A percentile compares a stretch with the other conserved stretches of the same genome.
Conservation (phyloP, 2,113 vertebrate species). For the Piaya cayana region DNA sequence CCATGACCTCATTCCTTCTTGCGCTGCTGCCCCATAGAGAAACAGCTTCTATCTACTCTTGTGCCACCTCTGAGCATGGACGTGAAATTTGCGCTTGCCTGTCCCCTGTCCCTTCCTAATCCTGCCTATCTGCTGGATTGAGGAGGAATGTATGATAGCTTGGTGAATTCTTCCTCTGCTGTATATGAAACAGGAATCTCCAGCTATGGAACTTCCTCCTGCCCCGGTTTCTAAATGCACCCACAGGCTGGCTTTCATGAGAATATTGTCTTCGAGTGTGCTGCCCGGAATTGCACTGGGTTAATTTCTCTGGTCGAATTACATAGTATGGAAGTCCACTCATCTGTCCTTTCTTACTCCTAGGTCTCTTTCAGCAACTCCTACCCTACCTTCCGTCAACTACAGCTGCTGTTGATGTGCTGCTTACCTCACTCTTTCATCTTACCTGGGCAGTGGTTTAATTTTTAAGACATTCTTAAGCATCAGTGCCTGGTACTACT, state of each 20-base stretch:
- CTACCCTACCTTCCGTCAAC: neutral
- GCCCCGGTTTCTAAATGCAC: neutral
- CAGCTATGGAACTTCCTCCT: neutral
- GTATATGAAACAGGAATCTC: neutral
- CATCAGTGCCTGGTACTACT: neutral
- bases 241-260: neutral
- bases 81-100: neutral
- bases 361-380: neutral
- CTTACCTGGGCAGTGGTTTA: neutral
- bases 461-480: neutral
- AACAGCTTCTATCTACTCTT: neutral
- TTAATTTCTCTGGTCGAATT: neutral
- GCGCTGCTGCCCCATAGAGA: neutral
- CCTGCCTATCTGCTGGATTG: neutral
- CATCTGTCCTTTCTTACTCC: neutral
- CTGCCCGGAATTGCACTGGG: neutral
- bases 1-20: neutral
- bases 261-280: neutral
- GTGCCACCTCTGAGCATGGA: neutral
- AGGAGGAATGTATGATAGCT: neutral
- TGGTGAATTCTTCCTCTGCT: neutral
- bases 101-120: neutral
- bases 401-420: neutral
- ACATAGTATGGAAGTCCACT: neutral
- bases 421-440: neutral